Evolutionary conservation across 2,888 invertebrate genomes (phyloP).

Genomic region (Gari tellinella): DNA sequence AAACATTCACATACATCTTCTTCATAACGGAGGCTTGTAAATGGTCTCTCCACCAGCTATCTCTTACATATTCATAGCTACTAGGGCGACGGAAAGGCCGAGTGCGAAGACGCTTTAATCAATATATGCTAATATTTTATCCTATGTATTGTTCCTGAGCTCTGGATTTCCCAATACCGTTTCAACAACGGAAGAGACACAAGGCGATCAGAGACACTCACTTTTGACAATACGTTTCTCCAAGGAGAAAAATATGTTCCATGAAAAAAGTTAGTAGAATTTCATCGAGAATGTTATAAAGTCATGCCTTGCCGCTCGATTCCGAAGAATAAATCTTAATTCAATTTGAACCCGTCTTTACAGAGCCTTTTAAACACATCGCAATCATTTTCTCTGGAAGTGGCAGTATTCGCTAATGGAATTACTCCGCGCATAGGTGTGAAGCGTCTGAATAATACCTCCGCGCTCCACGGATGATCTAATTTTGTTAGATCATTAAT

Average conservation of each 20-base stretch:
- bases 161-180: no score
- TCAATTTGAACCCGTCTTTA: constrained; percentile 46
- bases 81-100: background rate
- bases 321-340: constrained; percentile 59
- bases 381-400: constrained; percentile 48
- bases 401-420: constrained; percentile 65
- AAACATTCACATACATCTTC: no score
- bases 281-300: background rate
- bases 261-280: background rate
- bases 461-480: constrained; percentile 67
- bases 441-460: constrained; percentile 69
- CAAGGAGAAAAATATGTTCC: no score
- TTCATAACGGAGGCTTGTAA: no score
- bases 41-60: no score
- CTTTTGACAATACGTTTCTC: no score
- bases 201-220: no score
- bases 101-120: background rate
- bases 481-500: constrained; percentile 73
- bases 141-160: background rate
- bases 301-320: background rate
- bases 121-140: background rate
- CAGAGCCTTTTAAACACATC: constrained; percentile 26
- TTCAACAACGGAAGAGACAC: no score
- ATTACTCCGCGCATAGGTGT: constrained; percentile 70
- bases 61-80: no score